Conservation (phyloP, 2,888 invertebrate species). For the Melipona bicolor region DNA sequence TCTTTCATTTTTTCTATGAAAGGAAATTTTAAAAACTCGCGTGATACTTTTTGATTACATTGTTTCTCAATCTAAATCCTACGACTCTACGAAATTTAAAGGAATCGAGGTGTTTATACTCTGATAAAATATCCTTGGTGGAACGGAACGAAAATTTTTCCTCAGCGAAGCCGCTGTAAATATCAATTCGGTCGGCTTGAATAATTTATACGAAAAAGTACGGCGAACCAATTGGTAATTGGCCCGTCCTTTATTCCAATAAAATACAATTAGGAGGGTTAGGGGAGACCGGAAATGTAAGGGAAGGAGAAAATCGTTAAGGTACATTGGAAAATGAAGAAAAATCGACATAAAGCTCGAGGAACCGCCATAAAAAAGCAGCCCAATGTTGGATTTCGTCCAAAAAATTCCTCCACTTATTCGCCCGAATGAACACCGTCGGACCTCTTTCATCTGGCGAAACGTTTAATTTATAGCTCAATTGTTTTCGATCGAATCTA, state of each 20-base stretch:
- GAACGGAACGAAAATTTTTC: neutral
- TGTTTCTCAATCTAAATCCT: neutral
- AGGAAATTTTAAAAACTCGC: neutral
- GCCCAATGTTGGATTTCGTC: conserved; percentile 10
- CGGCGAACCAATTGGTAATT: no score
- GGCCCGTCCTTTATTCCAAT: no score
- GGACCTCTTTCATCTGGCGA: neutral
- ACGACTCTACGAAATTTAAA: neutral
- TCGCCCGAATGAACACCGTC: neutral
- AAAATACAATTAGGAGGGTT: no score
- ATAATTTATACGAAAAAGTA: no score
- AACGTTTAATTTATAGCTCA: conserved; percentile 14
- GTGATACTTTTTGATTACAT: neutral
- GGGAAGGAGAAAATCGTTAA: neutral
- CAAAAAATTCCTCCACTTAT: conserved; percentile 24
- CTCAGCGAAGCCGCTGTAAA: neutral
- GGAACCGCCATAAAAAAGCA: neutral
- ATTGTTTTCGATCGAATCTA: conserved; percentile 7
- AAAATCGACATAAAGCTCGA: conserved; percentile 3
- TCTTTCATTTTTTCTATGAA: neutral
- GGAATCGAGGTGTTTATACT: neutral
- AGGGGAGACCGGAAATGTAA: neutral
- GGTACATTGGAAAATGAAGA: neutral
- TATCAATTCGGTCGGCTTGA: neutral
- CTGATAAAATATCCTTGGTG: no score